Conservation (phyloP, 1,140 invertebrate species). For the Spodoptera frugiperda region DNA sequence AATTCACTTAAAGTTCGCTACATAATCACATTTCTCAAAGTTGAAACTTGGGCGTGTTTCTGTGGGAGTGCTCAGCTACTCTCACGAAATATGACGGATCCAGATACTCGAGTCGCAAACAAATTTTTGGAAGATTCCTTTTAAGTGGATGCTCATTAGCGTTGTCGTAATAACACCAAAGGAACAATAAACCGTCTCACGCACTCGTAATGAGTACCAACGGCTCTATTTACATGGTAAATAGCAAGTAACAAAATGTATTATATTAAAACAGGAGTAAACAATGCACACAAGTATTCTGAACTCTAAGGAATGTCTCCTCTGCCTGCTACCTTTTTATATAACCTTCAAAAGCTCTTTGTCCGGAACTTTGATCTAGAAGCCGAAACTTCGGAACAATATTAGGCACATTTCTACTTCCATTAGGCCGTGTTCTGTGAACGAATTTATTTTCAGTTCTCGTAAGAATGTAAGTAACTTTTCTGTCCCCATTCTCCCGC, state of each 20-base stretch:
- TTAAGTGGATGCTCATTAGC: slow-evolving; percentile 42
- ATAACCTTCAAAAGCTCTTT: slow-evolving; percentile 38
- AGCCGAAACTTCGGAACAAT: slow-evolving; percentile 45
- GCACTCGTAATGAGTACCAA: slow-evolving; percentile 23
- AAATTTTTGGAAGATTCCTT: slow-evolving; percentile 44
- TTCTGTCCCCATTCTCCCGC: slow-evolving; percentile 20
- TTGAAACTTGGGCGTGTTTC: slow-evolving; percentile 59
- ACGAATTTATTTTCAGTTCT: slow-evolving; percentile 43
- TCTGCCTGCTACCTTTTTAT: slow-evolving; percentile 11
- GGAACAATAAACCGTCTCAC: slow-evolving; percentile 28
- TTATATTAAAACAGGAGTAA: slow-evolving; percentile 1
- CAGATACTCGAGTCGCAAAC: slow-evolving; percentile 40
- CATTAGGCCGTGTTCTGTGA: slow-evolving; percentile 38
- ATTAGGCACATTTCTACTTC: slow-evolving; percentile 42
- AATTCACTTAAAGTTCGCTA: slow-evolving; percentile 75
- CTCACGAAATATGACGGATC: slow-evolving; percentile 39
- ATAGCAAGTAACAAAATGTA: slow-evolving; percentile 12
- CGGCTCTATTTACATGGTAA: slow-evolving; percentile 29
- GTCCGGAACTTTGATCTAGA: slow-evolving; percentile 42
- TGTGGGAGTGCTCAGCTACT: slow-evolving; percentile 37
- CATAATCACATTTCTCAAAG: slow-evolving; percentile 73
- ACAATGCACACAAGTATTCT: slow-evolving; percentile 14
- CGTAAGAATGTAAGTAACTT: slow-evolving; percentile 43
- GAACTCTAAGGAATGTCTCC: not conserved
- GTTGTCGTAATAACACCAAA: slow-evolving; percentile 28